Base-by-base conservation (phyloP, 2,888 invertebrate species). In the Abscondita cerata region DNA sequence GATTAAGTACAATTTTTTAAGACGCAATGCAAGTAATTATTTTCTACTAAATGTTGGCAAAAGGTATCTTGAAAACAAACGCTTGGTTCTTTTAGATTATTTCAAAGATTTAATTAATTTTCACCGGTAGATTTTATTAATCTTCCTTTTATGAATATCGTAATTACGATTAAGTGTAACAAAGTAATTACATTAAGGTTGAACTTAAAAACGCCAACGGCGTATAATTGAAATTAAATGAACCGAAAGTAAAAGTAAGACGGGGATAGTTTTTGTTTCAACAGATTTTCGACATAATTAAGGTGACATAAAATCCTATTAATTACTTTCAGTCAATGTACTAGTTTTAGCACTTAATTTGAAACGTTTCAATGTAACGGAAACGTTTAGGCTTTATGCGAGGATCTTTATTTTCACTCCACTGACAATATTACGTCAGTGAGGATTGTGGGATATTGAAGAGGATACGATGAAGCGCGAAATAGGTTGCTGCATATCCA, bases 401-500 rank as follows among this genome's bases (percentile, higher is more conserved):
- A 18, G 19, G 19, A 18, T 44, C 16, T 41, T 41, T 41, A 41
- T 41, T 41, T 44, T 44, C 44, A 44, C 44, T 18, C 18, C 18
- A 44, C 18, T 44, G 18, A 6, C 11, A 44, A 44, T 44, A 18
- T 44, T 18, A 44, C 44, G 44, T 33, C 53, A 40, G 18, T 18
- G 19, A 34, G 54, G 36, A 34, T 34, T 46, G 34, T n/a, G 46
- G 34, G 15, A 15, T 12, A 34, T 33, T 15, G 54, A 46, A 13
- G 46, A 54, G 44, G 44, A 44, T 46, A 54, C 46, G 44, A 54
- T 46, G 46, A 34, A 31, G n/a, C 34, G 34, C 18, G 33, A 54
- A 33, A 46, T 54, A 46, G n/a, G 16, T 44, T 46, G 44, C 31
- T 34, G 44, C 44, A 54, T 46, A 33, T 46, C 44, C 2, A 44